A percentile compares a stretch with the other conserved stretches of the same genome.
phyloP scores from a whole-genome alignment of 2,888 invertebrate genomes.

The Epiblema foenella region DNA sequence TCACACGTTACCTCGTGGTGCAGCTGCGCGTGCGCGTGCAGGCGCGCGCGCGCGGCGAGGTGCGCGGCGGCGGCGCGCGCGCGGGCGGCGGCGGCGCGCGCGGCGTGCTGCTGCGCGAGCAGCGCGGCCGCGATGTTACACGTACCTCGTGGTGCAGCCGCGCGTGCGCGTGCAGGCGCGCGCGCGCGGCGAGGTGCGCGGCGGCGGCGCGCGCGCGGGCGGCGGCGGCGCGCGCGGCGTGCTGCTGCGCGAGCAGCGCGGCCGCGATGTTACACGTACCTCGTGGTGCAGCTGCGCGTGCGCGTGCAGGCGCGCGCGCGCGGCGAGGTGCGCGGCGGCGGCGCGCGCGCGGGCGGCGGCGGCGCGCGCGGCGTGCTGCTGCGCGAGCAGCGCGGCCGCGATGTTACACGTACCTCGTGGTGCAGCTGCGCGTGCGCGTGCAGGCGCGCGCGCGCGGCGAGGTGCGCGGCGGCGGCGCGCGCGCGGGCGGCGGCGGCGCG shows the following conservation, averaged over 20 bases:
- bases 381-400: constrained; percentile 48
- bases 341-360: constrained; percentile 50
- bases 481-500: constrained; percentile 52
- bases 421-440: constrained; percentile 62
- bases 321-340: constrained; percentile 55
- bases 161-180: constrained; percentile 57
- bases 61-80: constrained; percentile 54
- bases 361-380: constrained; percentile 54
- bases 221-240: constrained; percentile 52
- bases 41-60: constrained; percentile 52
- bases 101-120: constrained; percentile 51
- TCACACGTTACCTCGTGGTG: constrained; percentile 67
- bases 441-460: constrained; percentile 51
- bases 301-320: constrained; percentile 53
- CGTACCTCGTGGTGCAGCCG: constrained; percentile 65
- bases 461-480: constrained; percentile 54
- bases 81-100: constrained; percentile 52
- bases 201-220: constrained; percentile 51
- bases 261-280: constrained; percentile 54
- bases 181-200: constrained; percentile 55
- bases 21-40: constrained; percentile 59
- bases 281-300: constrained; percentile 63
- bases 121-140: constrained; percentile 42
- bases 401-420: constrained; percentile 64
- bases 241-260: constrained; percentile 49